Percentiles rank a stretch among this genome's conserved stretches.
These are phyloP conservation scores for Sycophila texana DNA, from an alignment of 2,888 invertebrate species.

Conservation along the genomic window DNA sequence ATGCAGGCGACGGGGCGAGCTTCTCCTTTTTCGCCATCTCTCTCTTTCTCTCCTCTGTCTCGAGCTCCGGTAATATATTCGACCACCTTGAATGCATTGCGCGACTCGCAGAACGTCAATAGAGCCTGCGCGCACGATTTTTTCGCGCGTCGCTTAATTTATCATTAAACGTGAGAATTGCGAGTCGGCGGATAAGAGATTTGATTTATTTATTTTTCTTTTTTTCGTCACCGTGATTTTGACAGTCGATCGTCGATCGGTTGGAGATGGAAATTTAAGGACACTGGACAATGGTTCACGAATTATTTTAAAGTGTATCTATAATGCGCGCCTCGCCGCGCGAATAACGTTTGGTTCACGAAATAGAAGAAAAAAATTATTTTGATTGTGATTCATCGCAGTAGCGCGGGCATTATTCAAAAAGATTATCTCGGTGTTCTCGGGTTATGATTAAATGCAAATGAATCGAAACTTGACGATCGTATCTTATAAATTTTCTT, in stretches of 20 bases:
- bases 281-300: no score
- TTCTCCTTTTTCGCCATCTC: constrained; percentile 8
- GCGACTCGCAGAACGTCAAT: constrained; percentile 43
- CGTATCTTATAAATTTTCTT: constrained; percentile 52
- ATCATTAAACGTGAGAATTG: constrained; percentile 1
- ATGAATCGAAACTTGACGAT: constrained; percentile 46
- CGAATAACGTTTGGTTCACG: neutral
- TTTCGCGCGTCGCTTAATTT: constrained; percentile 17
- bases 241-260: neutral
- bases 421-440: constrained; percentile 42
- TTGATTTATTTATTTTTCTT: no score
- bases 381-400: constrained; percentile 39
- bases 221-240: neutral
- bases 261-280: neutral
- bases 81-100: constrained; percentile 46
- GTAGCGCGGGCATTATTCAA: constrained; percentile 31
- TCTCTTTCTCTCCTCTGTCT: no score
- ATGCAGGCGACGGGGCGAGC: constrained; percentile 62
- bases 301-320: no score
- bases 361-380: constrained; percentile 8
- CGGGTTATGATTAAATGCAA: constrained; percentile 53
- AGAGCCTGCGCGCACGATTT: constrained; percentile 9
- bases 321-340: neutral
- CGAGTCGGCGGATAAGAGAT: no score
- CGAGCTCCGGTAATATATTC: constrained; percentile 22